Percentiles rank a stretch among this genome's conserved stretches.
Conservation (phyloP, 2,888 invertebrate genomes). For the Stenchaetothrips biformis region DNA sequence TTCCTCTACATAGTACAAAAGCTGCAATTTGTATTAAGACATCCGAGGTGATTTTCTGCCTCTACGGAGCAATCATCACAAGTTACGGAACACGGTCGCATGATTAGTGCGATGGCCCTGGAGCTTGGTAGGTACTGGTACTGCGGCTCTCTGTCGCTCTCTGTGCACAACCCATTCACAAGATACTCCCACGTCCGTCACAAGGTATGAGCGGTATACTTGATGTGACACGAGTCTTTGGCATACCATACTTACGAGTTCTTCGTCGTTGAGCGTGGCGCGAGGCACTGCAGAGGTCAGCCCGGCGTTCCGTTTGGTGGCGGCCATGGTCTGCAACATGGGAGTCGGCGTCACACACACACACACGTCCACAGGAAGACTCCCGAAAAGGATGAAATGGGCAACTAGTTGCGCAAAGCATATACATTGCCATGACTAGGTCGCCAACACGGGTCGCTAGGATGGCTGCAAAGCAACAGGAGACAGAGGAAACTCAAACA, state of each 20-base stretch:
- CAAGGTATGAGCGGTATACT: background rate
- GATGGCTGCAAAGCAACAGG: background rate
- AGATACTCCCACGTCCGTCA: background rate
- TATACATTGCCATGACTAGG: too few relatives aligned
- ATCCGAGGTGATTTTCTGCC: constrained; percentile 10
- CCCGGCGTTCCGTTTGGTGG: constrained; percentile 94
- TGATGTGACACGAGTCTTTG: constrained; percentile 11
- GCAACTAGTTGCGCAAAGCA: background rate
- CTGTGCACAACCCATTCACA: background rate
- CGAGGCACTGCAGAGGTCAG: constrained; percentile 94
- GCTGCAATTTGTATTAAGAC: constrained; percentile 34
- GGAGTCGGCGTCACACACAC: background rate
- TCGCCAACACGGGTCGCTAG: background rate
- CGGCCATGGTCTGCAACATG: constrained; percentile 90
- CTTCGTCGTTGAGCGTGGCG: constrained; percentile 97
- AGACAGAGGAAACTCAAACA: background rate
- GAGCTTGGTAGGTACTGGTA: background rate
- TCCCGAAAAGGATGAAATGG: background rate
- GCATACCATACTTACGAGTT: constrained; percentile 72
- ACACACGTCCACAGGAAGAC: background rate
- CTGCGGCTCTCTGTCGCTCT: background rate
- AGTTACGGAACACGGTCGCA: constrained; percentile 29
- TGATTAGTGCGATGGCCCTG: background rate
- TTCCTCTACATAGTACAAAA: constrained; percentile 32
- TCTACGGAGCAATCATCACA: constrained; percentile 28